These are phyloP conservation scores for Argyrosomus japonicus DNA, from an alignment of 2,113 vertebrate species.

Conservation along the genomic window DNA sequence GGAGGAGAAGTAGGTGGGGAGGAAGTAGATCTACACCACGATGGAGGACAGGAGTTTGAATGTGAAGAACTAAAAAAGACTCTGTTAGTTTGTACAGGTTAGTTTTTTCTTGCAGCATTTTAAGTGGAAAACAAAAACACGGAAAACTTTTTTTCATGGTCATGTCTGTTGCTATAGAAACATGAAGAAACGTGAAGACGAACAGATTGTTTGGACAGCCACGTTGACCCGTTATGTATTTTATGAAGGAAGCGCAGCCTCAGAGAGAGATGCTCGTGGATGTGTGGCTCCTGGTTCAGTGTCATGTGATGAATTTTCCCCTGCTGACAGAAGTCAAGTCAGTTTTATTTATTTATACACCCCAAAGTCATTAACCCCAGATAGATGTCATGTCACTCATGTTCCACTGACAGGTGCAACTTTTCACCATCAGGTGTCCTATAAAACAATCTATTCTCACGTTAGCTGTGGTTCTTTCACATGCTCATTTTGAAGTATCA, in stretches of 20 bases:
- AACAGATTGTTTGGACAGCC: neutral
- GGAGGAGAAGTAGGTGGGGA: neutral
- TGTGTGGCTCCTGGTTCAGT: neutral
- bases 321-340: neutral
- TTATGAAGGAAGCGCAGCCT: neutral
- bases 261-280: neutral
- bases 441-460: too few species aligned
- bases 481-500: too few species aligned
- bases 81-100: constrained; percentile 13
- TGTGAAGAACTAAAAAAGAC: constrained; percentile 2
- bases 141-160: neutral
- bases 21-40: constrained; percentile 12
- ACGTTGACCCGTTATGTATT: neutral
- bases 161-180: constrained; percentile 14
- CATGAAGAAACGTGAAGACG: neutral
- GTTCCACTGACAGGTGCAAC: neutral
- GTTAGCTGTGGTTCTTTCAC: too few species aligned
- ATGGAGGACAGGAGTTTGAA: neutral
- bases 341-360: neutral
- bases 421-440: too few species aligned
- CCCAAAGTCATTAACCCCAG: neutral
- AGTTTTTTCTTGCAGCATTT: neutral
- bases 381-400: neutral
- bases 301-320: neutral
- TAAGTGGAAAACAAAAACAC: neutral